Conservation (phyloP, 2,888 invertebrate species). For the Siphlonurus alternatus region DNA sequence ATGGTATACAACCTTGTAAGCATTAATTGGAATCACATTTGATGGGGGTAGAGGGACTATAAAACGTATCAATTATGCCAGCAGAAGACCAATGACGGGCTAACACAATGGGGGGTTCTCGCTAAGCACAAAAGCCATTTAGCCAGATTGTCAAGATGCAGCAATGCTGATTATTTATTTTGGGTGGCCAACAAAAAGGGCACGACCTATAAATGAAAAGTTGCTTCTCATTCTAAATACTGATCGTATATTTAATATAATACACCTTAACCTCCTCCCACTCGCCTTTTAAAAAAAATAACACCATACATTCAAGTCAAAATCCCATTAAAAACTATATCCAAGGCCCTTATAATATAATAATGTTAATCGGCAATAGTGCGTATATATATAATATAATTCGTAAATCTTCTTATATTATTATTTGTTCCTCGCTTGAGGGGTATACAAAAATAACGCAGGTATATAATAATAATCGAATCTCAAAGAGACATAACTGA, state of each 20-base stretch:
- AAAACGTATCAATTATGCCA: conserved; percentile 8
- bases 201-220: conserved; percentile 1
- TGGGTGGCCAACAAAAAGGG: conserved; percentile 4
- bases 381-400: too few species aligned
- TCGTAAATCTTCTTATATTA: background rate
- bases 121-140: conserved; percentile 6
- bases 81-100: too few species aligned
- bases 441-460: too few species aligned
- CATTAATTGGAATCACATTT: conserved; percentile 6
- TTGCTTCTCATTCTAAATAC: background rate
- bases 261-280: background rate
- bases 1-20: background rate
- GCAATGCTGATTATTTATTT: conserved; percentile 3
- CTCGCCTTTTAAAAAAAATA: background rate
- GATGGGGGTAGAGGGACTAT: background rate
- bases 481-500: too few species aligned
- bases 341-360: background rate
- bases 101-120: too few species aligned
- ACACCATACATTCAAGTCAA: too few species aligned
- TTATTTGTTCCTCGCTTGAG: too few species aligned
- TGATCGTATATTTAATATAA: background rate
- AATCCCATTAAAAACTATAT: background rate
- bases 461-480: too few species aligned
- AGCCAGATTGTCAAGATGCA: background rate
- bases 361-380: background rate